Evolutionary conservation across 2,888 invertebrate genomes (phyloP).

Genomic region (Parnassius orleans): DNA sequence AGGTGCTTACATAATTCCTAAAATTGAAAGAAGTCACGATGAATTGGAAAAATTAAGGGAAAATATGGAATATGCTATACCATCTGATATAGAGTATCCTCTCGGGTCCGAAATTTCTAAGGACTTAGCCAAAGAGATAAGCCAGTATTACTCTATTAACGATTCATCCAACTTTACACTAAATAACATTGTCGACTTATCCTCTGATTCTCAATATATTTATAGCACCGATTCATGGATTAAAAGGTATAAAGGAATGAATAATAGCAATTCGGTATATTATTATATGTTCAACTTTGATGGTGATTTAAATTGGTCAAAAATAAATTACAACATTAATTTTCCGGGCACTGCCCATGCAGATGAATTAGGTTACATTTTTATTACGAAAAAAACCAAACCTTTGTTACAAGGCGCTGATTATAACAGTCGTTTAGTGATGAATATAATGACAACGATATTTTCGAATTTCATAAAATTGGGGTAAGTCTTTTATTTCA

Average conservation of each 20-base stretch:
- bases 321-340: conserved; percentile 23
- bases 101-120: conserved; percentile 32
- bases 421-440: conserved; percentile 8
- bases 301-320: conserved; percentile 32
- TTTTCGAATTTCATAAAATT: conserved; percentile 23
- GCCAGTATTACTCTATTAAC: conserved; percentile 39
- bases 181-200: conserved; percentile 31
- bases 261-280: conserved; percentile 29
- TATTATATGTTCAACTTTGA: conserved; percentile 35
- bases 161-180: conserved; percentile 32
- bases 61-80: conserved; percentile 39
- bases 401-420: conserved; percentile 1
- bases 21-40: conserved; percentile 23
- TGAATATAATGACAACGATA: conserved; percentile 6
- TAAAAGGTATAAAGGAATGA: conserved; percentile 23
- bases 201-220: conserved; percentile 35
- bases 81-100: conserved; percentile 42
- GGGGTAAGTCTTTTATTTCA: conserved; percentile 15
- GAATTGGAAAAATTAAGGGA: conserved; percentile 34
- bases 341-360: conserved; percentile 32
- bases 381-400: conserved; percentile 25
- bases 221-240: conserved; percentile 32
- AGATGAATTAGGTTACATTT: conserved; percentile 32
- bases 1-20: conserved; percentile 39
- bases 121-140: conserved; percentile 36